A percentile compares a stretch with the other conserved stretches of the same genome.
Conservation (phyloP, 2,113 vertebrate species). For the Rhipidura dahli region DNA sequence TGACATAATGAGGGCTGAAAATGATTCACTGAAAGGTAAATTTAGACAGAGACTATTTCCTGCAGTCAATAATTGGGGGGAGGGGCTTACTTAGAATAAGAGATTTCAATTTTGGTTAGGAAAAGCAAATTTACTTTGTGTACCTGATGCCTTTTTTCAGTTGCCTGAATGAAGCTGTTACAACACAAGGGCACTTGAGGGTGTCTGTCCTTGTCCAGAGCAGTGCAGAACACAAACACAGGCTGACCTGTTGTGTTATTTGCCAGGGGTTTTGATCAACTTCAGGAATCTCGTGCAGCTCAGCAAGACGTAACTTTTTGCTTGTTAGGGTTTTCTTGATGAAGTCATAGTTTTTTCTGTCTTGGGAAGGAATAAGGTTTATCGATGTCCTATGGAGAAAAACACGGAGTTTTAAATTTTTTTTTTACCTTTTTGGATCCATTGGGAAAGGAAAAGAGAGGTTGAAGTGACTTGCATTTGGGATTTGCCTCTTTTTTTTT, state of each 20-base stretch:
- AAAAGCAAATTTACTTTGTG: neutral
- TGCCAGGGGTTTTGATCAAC: neutral
- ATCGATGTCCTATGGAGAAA: neutral
- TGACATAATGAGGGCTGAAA: slow-evolving; percentile 99
- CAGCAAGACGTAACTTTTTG: neutral
- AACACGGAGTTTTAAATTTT: neutral
- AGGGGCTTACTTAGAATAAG: neutral
- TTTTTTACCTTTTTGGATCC: neutral
- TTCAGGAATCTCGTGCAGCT: neutral
- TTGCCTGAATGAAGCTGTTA: neutral
- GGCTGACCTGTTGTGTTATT: neutral
- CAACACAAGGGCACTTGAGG: neutral
- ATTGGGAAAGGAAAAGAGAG: neutral
- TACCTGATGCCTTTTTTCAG: neutral
- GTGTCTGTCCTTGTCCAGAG: neutral
- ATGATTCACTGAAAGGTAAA: slow-evolving; percentile 99
- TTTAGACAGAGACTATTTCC: slow-evolving; percentile 47
- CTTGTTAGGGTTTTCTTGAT: neutral
- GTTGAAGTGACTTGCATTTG: neutral
- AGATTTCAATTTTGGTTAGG: neutral
- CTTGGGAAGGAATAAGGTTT: neutral
- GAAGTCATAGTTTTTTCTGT: neutral
- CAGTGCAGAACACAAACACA: neutral
- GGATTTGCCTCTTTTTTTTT: neutral
- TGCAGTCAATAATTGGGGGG: slow-evolving; percentile 34